Percentiles rank a stretch among this genome's conserved stretches.
Conservation (phyloP, 2,113 vertebrate genomes). For the Anhinga rufa region DNA sequence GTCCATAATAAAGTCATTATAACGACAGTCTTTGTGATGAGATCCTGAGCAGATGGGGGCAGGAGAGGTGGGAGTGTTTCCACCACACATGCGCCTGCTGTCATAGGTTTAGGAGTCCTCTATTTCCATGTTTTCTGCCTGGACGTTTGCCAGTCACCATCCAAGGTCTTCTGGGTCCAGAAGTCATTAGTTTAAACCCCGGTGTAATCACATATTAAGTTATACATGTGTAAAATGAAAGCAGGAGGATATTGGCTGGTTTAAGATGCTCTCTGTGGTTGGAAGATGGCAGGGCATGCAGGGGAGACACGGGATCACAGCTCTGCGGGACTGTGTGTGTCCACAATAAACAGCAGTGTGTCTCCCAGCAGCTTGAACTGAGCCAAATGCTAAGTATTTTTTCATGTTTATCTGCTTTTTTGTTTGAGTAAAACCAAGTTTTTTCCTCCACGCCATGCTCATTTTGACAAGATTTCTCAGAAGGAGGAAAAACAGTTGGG, state of each 20-base stretch:
- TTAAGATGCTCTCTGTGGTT: conserved; percentile 15
- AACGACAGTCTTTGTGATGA: conserved; percentile 24
- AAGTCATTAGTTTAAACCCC: conserved; percentile 7
- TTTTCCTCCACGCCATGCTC: rapidly evolving
- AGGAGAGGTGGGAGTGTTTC: background rate
- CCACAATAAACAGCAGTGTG: background rate
- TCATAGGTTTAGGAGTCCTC: background rate
- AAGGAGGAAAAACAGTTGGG: background rate
- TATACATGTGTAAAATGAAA: background rate
- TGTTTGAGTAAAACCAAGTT: background rate
- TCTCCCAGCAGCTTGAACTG: background rate
- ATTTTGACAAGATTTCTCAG: background rate
- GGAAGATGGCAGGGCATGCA: background rate
- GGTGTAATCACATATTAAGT: background rate
- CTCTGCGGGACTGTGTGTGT: background rate
- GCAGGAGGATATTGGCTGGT: background rate
- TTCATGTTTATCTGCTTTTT: background rate
- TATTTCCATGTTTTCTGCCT: background rate
- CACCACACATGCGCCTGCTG: background rate
- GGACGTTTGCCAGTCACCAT: background rate
- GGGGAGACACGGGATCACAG: rapidly evolving
- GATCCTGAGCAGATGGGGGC: conserved; percentile 32
- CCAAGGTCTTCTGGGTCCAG: background rate
- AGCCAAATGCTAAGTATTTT: background rate
- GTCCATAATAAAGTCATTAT: conserved; percentile 60